Base-by-base conservation (phyloP, 2,797 vertebrate species). In the Clamator glandarius region DNA sequence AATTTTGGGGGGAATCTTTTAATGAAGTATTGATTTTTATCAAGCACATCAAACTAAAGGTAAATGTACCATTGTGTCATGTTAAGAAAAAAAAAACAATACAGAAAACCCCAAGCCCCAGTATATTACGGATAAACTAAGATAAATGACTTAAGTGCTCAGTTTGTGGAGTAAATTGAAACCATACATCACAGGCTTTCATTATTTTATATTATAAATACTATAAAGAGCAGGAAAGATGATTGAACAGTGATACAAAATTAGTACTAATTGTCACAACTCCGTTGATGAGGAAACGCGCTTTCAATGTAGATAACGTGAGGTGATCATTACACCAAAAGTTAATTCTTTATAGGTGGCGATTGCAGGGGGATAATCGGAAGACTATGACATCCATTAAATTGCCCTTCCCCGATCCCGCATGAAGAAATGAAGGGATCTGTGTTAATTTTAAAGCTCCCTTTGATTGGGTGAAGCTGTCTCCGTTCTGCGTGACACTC, bases 391-490 rank as follows among this genome's bases (percentile, higher is more conserved):
- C 96, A 97, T 96, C 97, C 97, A 97, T 98, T 97, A 98, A 98
- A 98, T 97, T 98, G 98, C 96, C 96, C 98, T 98, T 98, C 97
- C 97, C 94, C 69, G 95, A 96, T 98, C 98, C 98, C 78, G 13
- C 97, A 97, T 94, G 98, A 97, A 98, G 98, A 97, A 98, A 98
- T 98, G 98, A 98, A 99, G 98, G 98, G 98, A 99, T 98, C 98
- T 97, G 98, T 98, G 98, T 98, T 99, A 98, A 99, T 99, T 99
- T 98, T 98, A 98, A 98, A 98, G 97, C 97, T 93, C 63, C 96
- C 98, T 99, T 99, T 99, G 99, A 99, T 99, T 99, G 99, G 98
- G 98, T 98, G 99, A 98, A 98, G 98, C 98, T 97, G 98, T 97
- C 98, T 98, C 98, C 97, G 97, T 97, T 97, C 93, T 96, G 98